Base-by-base conservation (phyloP, 1,140 invertebrate genomes). In the Drosophila sechellia region DNA sequence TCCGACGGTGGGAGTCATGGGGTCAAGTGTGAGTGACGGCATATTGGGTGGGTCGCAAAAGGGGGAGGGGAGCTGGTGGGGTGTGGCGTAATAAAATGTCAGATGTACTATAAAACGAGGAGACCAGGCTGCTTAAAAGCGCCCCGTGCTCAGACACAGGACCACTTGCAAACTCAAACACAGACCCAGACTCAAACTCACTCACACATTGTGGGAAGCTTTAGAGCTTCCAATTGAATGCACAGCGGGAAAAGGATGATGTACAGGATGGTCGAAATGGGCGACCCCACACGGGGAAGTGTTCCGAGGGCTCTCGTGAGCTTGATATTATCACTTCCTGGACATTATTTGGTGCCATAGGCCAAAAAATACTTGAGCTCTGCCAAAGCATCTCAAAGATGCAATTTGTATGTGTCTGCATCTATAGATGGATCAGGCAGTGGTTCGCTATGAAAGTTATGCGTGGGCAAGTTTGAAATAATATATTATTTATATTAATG, bases 301-400 rank as follows among this genome's bases (percentile, higher is more conserved):
- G 60, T 69, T 58, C 49, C 48, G 68, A 81, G 68, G 25, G 58
- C 64, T 68, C 84, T 87, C 64, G 61, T 75, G 83, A 59, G 42
- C 54, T 70, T 69, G 83, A 86, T 87, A 86, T 86, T 87, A 86
- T 86, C 83, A 83, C 84, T 86, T 87, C 81, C 83, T 86, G 75
- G 83, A 87, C 79, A 86, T 86, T 87, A 86, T 86, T 86, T 76
- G 79, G 79, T 66, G 83, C 84, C 83, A 76, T 83, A 83, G 83
- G 83, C 83, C 83, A 87, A 87, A 87, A 86, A 87, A 87, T 78
- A 75, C 78, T 78, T 86, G 81, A 76, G 65, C 77, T 50, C 49
- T 46, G 79, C 64, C 45, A 69, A 72, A 57, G 65, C 61, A 57
- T 75, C 79, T 72, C 77, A 56, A 73, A 78, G 70, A 83, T 73